A percentile compares a stretch with the other conserved stretches of the same genome.
Conservation (phyloP, 2,888 invertebrate genomes). For the Agrochola macilenta region DNA sequence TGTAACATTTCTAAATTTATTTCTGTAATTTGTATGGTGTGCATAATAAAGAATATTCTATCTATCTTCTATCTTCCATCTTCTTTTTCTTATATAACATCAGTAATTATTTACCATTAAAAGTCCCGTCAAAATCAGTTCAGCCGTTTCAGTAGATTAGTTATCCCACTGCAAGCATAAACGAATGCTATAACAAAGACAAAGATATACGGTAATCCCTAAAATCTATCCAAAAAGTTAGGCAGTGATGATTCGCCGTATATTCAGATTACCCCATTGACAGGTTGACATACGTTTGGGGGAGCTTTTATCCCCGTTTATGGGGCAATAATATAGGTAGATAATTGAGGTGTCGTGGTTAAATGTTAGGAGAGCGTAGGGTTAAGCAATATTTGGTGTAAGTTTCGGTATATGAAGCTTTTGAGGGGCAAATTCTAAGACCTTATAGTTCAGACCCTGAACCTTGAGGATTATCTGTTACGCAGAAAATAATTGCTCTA, state of each 20-base stretch:
- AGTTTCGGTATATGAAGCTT: too few species aligned
- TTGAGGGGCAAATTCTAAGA: not conserved
- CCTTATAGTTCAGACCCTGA: not conserved
- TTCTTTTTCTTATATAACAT: too few species aligned
- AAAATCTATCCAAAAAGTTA: slow-evolving; percentile 11
- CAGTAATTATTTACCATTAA: too few species aligned
- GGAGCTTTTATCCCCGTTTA: not conserved
- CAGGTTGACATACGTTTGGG: not conserved
- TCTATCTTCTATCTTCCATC: too few species aligned
- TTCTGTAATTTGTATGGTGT: too few species aligned
- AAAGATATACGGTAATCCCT: not conserved
- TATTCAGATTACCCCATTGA: slow-evolving; percentile 22
- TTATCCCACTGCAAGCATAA: too few species aligned
- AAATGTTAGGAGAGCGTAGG: not conserved
- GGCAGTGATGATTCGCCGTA: slow-evolving; percentile 6
- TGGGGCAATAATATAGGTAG: slow-evolving; percentile 12
- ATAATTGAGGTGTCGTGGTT: slow-evolving; percentile 10
- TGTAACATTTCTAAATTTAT: too few species aligned
- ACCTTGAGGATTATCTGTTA: not conserved
- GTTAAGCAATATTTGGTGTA: not conserved
- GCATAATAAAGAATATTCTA: too few species aligned
- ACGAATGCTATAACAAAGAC: slow-evolving; percentile 2
- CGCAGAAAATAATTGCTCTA: not conserved
- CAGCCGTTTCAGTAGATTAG: too few species aligned
- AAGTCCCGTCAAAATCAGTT: too few species aligned